Evolutionary conservation across 1,140 invertebrate species (phyloP).

Genomic region (Bombus soroeensis): DNA sequence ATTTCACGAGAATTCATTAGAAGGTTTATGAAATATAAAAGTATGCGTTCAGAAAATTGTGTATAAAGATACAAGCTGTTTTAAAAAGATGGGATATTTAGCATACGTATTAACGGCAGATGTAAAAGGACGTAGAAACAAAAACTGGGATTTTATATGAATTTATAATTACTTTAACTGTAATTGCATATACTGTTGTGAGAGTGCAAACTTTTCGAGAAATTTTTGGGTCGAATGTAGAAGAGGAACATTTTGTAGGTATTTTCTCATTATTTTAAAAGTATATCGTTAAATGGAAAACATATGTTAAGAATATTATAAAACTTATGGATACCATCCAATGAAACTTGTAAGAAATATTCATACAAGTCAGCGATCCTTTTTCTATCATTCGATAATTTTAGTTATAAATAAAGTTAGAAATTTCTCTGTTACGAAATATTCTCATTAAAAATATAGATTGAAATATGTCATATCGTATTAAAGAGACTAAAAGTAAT

Average conservation of each 20-base stretch:
- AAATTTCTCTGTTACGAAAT: neutral
- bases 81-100: neutral
- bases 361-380: too few relatives aligned
- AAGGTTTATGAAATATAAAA: neutral
- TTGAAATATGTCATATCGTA: neutral
- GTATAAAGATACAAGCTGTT: neutral
- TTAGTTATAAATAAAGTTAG: neutral
- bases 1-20: neutral
- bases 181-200: neutral
- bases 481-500: neutral
- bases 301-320: too few relatives aligned
- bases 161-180: neutral
- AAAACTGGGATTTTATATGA: neutral
- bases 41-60: neutral
- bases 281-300: neutral
- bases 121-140: neutral
- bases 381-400: neutral
- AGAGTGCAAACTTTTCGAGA: neutral
- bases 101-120: neutral
- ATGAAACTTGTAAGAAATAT: too few relatives aligned
- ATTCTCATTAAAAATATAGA: neutral
- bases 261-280: neutral
- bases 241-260: neutral
- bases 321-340: too few relatives aligned
- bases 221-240: neutral